phyloP scores from a whole-genome alignment of 2,113 vertebrate genomes.

The Erinaceus europaeus region DNA sequence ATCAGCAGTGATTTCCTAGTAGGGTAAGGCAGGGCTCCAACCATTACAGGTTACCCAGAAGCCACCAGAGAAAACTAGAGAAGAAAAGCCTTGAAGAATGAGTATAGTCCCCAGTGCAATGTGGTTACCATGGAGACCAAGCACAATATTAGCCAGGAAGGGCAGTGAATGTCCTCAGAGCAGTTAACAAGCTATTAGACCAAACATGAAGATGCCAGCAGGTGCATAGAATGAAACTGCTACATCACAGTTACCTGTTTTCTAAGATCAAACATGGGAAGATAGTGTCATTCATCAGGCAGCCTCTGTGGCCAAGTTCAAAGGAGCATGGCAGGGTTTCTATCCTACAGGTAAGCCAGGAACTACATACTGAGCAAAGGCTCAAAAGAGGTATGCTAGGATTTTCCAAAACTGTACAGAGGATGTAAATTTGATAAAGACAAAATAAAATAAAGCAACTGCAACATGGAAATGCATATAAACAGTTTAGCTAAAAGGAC shows the following conservation, averaged over 20 bases:
- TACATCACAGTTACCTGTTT: slow-evolving; percentile 60
- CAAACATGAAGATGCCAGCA: slow-evolving; percentile 74
- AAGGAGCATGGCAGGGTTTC: neutral
- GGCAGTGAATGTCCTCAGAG: slow-evolving; percentile 59
- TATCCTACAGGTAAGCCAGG: neutral
- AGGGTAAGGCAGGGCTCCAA: slow-evolving; percentile 49
- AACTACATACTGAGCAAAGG: neutral
- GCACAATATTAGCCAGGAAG: slow-evolving; percentile 44
- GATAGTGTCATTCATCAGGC: slow-evolving; percentile 46
- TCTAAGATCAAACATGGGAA: slow-evolving; percentile 57
- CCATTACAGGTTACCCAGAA: slow-evolving; percentile 65
- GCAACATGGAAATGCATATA: neutral
- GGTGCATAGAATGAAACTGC: slow-evolving; percentile 67
- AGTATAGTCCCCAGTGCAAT: slow-evolving; percentile 39
- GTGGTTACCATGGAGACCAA: slow-evolving; percentile 73
- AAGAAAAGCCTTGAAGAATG: slow-evolving; percentile 70
- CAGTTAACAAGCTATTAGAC: slow-evolving; percentile 76
- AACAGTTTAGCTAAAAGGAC: too few relatives aligned
- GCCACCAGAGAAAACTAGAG: slow-evolving; percentile 68
- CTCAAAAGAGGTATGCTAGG: neutral
- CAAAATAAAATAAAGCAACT: neutral
- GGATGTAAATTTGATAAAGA: slow-evolving; percentile 15
- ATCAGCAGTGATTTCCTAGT: slow-evolving; percentile 57
- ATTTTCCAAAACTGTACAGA: neutral
- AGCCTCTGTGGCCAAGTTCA: slow-evolving; percentile 26